These are phyloP conservation scores for Cecropterus lyciades DNA, from an alignment of 1,140 invertebrate genomes.

Conservation along the genomic window DNA sequence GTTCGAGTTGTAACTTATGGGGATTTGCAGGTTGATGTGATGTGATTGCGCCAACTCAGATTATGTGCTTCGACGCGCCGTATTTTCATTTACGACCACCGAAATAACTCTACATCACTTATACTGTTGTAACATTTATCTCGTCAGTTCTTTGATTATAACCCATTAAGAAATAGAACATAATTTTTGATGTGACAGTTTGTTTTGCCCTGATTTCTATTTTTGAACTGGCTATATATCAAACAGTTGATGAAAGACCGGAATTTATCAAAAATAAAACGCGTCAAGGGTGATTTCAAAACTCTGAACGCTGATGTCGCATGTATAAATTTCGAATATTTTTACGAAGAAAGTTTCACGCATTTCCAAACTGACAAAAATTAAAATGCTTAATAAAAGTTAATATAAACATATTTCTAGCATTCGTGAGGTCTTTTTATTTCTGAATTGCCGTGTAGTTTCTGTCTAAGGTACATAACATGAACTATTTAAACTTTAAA, in stretches of 20 bases:
- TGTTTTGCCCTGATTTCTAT: constrained; percentile 28
- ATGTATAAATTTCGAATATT: too few species aligned
- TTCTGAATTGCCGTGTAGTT: too few species aligned
- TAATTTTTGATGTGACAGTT: constrained; percentile 22
- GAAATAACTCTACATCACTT: constrained; percentile 22
- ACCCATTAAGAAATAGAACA: constrained; percentile 26
- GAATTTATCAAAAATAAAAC: constrained; percentile 20
- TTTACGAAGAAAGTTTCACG: too few species aligned
- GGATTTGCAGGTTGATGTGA: constrained; percentile 50
- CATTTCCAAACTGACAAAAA: too few species aligned
- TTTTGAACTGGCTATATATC: constrained; percentile 14
- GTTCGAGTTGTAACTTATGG: constrained; percentile 42
- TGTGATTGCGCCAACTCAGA: constrained; percentile 53
- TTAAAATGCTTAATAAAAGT: too few species aligned
- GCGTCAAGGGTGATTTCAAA: constrained; percentile 12
- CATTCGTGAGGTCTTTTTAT: too few species aligned
- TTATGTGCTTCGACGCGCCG: constrained; percentile 39
- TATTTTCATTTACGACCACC: constrained; percentile 6
- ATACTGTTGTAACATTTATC: constrained; percentile 31
- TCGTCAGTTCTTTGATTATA: constrained; percentile 19
- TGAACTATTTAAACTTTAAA: too few species aligned
- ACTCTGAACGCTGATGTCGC: not conserved
- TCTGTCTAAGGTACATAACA: too few species aligned
- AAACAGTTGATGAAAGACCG: constrained; percentile 31
- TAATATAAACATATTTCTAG: too few species aligned